Evolutionary conservation across 1,140 invertebrate species (phyloP).

Genomic region (Nephila pilipes): DNA sequence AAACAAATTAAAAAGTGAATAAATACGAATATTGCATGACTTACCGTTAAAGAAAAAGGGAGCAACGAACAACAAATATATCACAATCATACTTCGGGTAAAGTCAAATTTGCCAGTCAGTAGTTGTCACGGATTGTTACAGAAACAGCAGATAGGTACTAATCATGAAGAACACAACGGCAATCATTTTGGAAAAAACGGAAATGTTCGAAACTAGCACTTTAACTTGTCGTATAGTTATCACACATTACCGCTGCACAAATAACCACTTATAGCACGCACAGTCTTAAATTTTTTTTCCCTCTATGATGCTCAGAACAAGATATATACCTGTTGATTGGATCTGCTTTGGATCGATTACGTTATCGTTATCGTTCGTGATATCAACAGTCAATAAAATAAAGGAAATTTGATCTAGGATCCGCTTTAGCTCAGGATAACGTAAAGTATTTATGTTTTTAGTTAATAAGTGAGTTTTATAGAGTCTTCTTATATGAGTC

Average conservation of each 20-base stretch:
- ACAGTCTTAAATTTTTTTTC: background rate
- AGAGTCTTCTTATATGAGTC: too few relatives aligned
- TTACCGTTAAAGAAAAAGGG: background rate
- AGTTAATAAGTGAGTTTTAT: too few relatives aligned
- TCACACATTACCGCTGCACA: background rate
- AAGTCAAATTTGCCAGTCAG: constrained; percentile 17
- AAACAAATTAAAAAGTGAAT: background rate
- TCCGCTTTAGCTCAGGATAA: background rate
- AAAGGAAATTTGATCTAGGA: background rate
- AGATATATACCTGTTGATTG: background rate
- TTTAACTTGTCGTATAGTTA: background rate
- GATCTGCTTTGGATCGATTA: background rate
- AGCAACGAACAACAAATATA: background rate
- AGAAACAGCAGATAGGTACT: background rate
- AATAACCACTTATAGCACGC: background rate
- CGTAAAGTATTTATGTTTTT: too few relatives aligned
- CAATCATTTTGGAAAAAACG: background rate
- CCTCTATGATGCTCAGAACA: background rate
- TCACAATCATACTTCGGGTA: background rate
- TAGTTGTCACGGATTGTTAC: background rate
- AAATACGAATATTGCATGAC: constrained; percentile 15
- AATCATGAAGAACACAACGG: background rate
- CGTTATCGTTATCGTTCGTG: background rate
- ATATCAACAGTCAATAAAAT: background rate
- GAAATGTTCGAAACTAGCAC: background rate